phyloP scores from a whole-genome alignment of 2,888 invertebrate genomes.

The Diaprepes abbreviatus region DNA sequence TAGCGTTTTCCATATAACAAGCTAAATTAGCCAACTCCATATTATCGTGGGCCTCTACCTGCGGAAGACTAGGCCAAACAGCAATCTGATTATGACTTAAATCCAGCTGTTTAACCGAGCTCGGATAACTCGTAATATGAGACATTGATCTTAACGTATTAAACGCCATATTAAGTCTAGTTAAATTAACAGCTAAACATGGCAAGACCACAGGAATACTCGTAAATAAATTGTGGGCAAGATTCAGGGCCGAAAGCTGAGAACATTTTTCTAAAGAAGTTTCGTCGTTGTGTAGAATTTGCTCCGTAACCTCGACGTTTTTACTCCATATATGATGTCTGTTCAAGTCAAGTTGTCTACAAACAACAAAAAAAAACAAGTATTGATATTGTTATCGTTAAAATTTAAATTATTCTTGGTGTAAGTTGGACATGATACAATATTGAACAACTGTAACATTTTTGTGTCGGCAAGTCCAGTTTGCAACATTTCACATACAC shows the following conservation, averaged over 20 bases:
- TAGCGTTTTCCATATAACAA: conserved; percentile 71
- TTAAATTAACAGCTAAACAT: conserved; percentile 89
- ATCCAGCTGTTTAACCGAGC: conserved; percentile 90
- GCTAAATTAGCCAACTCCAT: conserved; percentile 78
- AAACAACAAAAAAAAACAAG: conserved; percentile 28
- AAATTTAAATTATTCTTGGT: too few relatives aligned
- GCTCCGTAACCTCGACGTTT: conserved; percentile 77
- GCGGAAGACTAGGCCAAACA: conserved; percentile 90
- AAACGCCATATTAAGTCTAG: conserved; percentile 91
- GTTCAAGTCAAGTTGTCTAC: conserved; percentile 74
- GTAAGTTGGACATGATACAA: too few relatives aligned
- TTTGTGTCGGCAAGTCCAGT: too few relatives aligned
- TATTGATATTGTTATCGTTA: too few relatives aligned
- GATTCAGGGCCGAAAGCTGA: conserved; percentile 82
- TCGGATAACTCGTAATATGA: conserved; percentile 91
- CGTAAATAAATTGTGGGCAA: conserved; percentile 92
- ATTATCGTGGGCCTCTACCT: conserved; percentile 73
- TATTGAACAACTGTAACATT: too few relatives aligned
- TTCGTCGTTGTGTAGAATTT: conserved; percentile 73
- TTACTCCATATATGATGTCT: conserved; percentile 85
- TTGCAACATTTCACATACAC: too few relatives aligned
- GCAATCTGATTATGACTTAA: conserved; percentile 92
- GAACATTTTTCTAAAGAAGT: conserved; percentile 74
- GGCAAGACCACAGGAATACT: conserved; percentile 90
- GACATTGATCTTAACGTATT: conserved; percentile 88